Conservation (phyloP, 2,797 vertebrate species). For the Cryptoprocta ferox region DNA sequence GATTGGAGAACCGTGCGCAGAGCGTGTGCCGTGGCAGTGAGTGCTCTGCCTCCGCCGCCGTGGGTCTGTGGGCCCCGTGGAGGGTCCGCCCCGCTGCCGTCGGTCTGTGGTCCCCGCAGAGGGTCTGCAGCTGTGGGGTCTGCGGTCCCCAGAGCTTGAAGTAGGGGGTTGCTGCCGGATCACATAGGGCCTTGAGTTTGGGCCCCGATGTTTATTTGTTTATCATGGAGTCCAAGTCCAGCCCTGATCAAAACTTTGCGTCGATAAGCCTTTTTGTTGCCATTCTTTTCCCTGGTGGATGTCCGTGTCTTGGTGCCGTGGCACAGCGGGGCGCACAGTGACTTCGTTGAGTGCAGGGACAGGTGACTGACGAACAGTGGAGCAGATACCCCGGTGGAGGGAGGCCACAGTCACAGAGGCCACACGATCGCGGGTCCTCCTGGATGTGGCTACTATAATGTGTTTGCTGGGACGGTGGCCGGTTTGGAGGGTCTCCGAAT, state of each 20-base stretch:
- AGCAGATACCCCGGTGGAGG: not conserved
- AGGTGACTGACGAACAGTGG: not conserved
- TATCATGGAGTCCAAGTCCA: not conserved
- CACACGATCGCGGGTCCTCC: rapidly evolving
- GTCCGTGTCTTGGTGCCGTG: not conserved
- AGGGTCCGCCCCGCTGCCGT: not conserved
- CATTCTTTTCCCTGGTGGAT: no score
- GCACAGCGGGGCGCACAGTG: rapidly evolving
- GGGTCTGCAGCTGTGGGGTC: not conserved
- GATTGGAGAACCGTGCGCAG: not conserved
- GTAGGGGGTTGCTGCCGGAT: not conserved
- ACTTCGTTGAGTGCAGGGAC: no score
- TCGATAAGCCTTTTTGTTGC: not conserved
- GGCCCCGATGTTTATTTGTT: not conserved
- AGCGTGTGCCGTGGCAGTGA: not conserved
- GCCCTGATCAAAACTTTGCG: not conserved
- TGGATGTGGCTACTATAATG: rapidly evolving
- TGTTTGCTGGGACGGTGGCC: not conserved
- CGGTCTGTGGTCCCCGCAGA: not conserved
- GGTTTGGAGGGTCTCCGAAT: not conserved
- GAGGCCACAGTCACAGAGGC: not conserved
- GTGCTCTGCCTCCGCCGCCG: not conserved
- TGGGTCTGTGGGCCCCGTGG: not conserved
- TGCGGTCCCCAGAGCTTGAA: not conserved
- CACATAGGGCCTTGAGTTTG: not conserved